Evolutionary conservation across 1,140 invertebrate genomes (phyloP), one percentile per base, ranked within the genome.

Genomic region (Dryas iulia): DNA sequence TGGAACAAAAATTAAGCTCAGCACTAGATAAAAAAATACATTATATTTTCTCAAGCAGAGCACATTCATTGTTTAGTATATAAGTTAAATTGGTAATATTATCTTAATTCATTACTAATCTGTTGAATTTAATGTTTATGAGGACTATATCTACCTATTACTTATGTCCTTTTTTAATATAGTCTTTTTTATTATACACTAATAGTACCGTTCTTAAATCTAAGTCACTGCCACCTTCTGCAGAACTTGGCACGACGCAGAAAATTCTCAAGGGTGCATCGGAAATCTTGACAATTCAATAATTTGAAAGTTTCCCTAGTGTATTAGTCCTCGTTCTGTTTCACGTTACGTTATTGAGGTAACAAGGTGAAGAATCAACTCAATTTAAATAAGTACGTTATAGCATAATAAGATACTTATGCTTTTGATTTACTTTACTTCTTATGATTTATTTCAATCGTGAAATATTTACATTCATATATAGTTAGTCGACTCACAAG

Each of bases 241-340:
- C 47, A 47, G 56, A 59, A 61, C 52, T 60, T 56, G 47, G 59
- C 28, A 61, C 25, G 57, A 67, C 23, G 25, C 14, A 30, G 12
- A 65, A 18, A 59, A 59, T 33, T 52, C 59, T 61, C 59, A 31
- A 57, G 58, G 47, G 66, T 56, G 54, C 66, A 61, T 61, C 47
- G 28, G 28, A 11, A 56, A 60, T 53, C 59, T 61, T 53, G 59
- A 67, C 66, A 56, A 67, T 30, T 60, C 47, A 47, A 39, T 11
- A 56, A 67, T 67, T 67, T 39, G 64, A 75, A 81, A 79, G 25
- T 68, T 30, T 69, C 69, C 35, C 63, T 57, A 64, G 59, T 65
- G 57, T 24, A 18, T 68, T 60, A 69, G 59, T 52, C 28, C 53
- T 66, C 59, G 47, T 30, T 28, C 26, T 52, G 54, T 66, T 67